Evolutionary conservation across 2,113 vertebrate genomes (phyloP).

Genomic region (Leptocoma aspasia): DNA sequence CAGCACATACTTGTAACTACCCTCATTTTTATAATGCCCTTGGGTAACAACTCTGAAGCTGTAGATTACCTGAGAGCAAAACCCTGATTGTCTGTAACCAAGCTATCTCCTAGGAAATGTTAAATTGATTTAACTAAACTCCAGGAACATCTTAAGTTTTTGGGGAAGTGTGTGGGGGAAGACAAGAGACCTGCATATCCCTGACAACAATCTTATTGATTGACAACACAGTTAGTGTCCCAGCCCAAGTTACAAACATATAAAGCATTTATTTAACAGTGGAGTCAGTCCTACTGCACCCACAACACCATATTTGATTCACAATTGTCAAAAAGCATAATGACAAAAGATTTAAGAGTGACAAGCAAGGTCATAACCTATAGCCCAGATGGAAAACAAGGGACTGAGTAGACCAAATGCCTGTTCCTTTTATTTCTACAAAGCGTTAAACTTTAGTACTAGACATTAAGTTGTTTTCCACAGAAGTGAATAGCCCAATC

Average conservation of each 20-base stretch:
- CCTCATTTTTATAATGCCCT: not conserved
- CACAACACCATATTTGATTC: not conserved
- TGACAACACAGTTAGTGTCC: not conserved
- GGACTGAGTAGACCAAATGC: not conserved
- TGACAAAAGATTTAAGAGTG: not conserved
- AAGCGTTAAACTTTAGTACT: not conserved
- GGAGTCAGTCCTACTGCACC: not conserved
- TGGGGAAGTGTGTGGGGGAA: fast-evolving
- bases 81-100: not conserved
- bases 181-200: not conserved
- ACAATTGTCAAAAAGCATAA: not conserved
- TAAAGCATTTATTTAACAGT: not conserved
- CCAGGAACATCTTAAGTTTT: not conserved
- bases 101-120: not conserved
- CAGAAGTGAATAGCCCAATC: not conserved
- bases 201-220: not conserved
- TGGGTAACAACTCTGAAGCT: not conserved
- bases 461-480: not conserved
- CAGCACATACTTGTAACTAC: not conserved
- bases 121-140: not conserved
- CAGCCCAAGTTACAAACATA: not conserved
- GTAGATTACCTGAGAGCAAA: not conserved
- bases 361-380: not conserved
- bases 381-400: not conserved
- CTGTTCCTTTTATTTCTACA: not conserved